Base-by-base conservation (phyloP, 2,888 invertebrate genomes). In the Laothoe populi region DNA sequence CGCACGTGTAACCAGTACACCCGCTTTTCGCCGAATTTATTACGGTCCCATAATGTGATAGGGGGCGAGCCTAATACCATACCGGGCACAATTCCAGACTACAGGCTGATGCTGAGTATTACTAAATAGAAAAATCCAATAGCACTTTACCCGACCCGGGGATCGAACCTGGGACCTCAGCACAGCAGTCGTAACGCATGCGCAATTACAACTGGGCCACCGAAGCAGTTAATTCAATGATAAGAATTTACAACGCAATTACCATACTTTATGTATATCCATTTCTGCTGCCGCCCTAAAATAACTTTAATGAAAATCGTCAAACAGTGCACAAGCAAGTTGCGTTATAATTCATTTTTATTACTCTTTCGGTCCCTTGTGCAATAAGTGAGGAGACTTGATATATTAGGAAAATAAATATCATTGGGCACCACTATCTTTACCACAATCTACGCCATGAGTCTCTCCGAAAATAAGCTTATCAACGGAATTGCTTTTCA, bases 391-490 rank as follows among this genome's bases (percentile, higher is more conserved):
- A 11, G 49, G 10, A 16, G n/a, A 19, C 11, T 31, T 53, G 31
- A 10, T 53, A 35, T 35, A 53, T 31, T 53, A 53, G 31, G 49
- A 31, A 53, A 31, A 53, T 53, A 53, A 53, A 53, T 53, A 53
- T 19, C n/a, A n/a, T 45, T 11, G n/a, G 16, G 16, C 31, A 4
- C 31, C 19, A 35, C 35, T 35, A 53, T 53, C 35, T 19, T 19
- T 53, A 49, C 16, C 16, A n/a, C n/a, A n/a, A n/a, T n/a, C n/a
- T n/a, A n/a, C n/a, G 31, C 16, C 19, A 31, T 5, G 31, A 4
- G 19, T 53, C 35, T 35, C 11, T 19, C 35, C 53, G 35, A 53
- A 24, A 31, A 19, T n/a, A 53, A 31, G 1, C 31, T 53, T 53
- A 53, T 53, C 53, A 53, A 11, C 19, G 10, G 19, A 10, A 19